Evolutionary conservation across 2,797 vertebrate genomes (phyloP), one percentile per base, ranked within the genome.

Genomic region (Gobionotothen gibberifrons): DNA sequence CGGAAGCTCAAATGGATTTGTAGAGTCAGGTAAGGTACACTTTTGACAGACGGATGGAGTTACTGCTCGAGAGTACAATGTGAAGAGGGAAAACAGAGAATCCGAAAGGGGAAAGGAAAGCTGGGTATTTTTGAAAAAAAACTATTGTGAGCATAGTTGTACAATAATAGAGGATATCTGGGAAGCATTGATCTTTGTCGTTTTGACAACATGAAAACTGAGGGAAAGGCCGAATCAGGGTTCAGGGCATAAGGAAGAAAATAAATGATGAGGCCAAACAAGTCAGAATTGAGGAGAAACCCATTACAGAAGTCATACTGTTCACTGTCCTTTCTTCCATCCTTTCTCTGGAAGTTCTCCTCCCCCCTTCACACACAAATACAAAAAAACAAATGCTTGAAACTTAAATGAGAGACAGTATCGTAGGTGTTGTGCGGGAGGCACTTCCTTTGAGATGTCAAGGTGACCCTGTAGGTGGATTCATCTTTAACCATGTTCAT

Each of bases 41-140:
- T 55, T 87, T 74, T 84, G 76, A 79, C 55, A 48, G 78, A 77
- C 75, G 76, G 70, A 64, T 48, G 15, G 46, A 80, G 61, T 63
- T 62, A 58, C 13, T 3, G 5, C 11, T 4, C 15, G 40, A 63
- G 55, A 52, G 32, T 36, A 69, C 36, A 63, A 72, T 44, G 65
- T 22, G 19, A 53, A 47, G 29, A n/a, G 9, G 72, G 47, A 53
- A 76, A 69, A 81, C 21, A 68, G 16, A 75, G 48, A 69, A 69
- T 69, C 26, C 76, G 49, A 74, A 47, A 52, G 32, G 16, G 17
- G 9, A 17, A 17, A 40, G 36, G 22, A 62, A 69, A 62, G 21
- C 29, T n/a, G 12, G 42, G 61, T 68, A 81, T 80, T 70, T 54
- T 4, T 3, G 63, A 51, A 21, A 9, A 9, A 21, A 39, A 22